Percentiles rank a stretch among this genome's conserved stretches.
phyloP scores from a whole-genome alignment of 2,888 invertebrate genomes.

The Villa cingulata region DNA sequence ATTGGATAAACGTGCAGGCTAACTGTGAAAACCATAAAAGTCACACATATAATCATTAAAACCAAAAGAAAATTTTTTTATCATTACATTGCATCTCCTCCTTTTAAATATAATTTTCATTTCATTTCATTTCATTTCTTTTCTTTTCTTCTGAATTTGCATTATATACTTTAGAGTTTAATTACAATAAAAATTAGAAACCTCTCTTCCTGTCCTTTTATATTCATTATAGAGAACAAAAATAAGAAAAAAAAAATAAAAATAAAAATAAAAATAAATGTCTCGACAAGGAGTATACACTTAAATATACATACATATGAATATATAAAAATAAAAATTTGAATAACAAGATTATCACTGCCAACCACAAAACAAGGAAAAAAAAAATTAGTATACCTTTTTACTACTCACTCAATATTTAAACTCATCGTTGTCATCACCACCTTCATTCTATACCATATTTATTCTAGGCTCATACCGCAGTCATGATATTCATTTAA shows the following conservation, averaged over 20 bases:
- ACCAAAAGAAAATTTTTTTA: too few relatives aligned
- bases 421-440: too few relatives aligned
- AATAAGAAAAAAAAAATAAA: not conserved
- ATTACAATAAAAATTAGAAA: not conserved
- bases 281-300: not conserved
- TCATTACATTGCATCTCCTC: too few relatives aligned
- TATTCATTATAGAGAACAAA: not conserved
- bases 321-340: slow-evolving; percentile 18
- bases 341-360: slow-evolving; percentile 32
- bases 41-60: too few relatives aligned
- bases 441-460: too few relatives aligned
- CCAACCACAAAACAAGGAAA: slow-evolving; percentile 12
- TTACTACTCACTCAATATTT: too few relatives aligned
- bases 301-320: too few relatives aligned
- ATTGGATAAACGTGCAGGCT: too few relatives aligned
- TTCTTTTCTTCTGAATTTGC: not conserved
- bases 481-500: not conserved
- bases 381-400: too few relatives aligned
- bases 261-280: not conserved
- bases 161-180: not conserved
- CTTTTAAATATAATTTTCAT: not conserved
- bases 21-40: too few relatives aligned
- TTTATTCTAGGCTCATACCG: too few relatives aligned
- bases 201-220: not conserved
- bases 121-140: not conserved